These are phyloP conservation scores for Patella vulgata DNA, from an alignment of 1,140 invertebrate species.

Conservation along the genomic window DNA sequence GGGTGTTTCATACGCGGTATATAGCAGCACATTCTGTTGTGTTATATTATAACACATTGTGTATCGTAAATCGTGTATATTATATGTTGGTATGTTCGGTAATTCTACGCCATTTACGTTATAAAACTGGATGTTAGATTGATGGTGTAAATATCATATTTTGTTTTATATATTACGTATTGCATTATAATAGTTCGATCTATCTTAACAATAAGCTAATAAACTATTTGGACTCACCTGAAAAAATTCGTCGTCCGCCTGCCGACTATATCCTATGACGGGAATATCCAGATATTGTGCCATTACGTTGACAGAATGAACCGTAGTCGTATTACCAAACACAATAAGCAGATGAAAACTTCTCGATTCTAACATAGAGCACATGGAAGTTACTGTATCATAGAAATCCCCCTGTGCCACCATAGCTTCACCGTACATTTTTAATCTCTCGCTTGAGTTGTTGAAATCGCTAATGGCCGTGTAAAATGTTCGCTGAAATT, in stretches of 20 bases:
- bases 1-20: too few relatives aligned
- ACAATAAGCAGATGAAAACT: conserved; percentile 39
- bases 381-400: conserved; percentile 28
- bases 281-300: conserved; percentile 42
- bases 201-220: too few relatives aligned
- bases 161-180: too few relatives aligned
- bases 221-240: too few relatives aligned
- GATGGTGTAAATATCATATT: too few relatives aligned
- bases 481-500: conserved; percentile 35
- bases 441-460: conserved; percentile 19
- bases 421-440: conserved; percentile 22
- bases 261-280: conserved; percentile 43
- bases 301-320: conserved; percentile 39
- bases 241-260: conserved; percentile 31
- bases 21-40: too few relatives aligned
- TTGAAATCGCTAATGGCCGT: conserved; percentile 32
- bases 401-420: conserved; percentile 25
- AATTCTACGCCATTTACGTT: too few relatives aligned
- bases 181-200: too few relatives aligned
- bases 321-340: conserved; percentile 33
- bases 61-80: too few relatives aligned
- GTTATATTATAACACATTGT: too few relatives aligned
- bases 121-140: too few relatives aligned
- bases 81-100: too few relatives aligned
- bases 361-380: conserved; percentile 29